phyloP scores from a whole-genome alignment of 2,113 vertebrate genomes.

The Periophthalmus modestus region DNA sequence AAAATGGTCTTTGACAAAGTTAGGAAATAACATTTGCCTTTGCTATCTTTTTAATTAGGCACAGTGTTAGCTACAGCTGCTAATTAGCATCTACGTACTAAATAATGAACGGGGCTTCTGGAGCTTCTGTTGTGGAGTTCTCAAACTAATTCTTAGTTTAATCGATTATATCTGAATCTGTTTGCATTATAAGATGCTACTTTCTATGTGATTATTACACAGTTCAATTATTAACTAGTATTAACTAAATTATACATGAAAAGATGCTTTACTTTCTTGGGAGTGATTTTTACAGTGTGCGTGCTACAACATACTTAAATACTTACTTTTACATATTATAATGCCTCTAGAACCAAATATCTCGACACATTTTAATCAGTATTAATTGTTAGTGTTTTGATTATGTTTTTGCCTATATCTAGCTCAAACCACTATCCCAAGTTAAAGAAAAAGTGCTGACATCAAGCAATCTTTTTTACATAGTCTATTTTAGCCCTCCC shows the following conservation, averaged over 20 bases:
- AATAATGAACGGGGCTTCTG: conserved; percentile 5
- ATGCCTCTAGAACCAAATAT: no score
- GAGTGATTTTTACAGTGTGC: background rate
- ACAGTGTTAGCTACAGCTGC: conserved; percentile 9
- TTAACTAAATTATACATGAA: background rate
- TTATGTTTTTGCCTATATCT: no score
- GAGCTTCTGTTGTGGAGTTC: background rate
- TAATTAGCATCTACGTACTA: conserved; percentile 7
- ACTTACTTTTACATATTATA: background rate
- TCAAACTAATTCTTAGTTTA: conserved; percentile 2
- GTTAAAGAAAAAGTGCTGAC: background rate
- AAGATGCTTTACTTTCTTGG: background rate
- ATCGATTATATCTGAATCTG: background rate
- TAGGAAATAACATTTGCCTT: background rate
- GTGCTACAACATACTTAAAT: background rate
- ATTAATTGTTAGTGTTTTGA: no score
- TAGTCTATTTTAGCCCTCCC: background rate
- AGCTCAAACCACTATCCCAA: background rate
- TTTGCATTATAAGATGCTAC: background rate
- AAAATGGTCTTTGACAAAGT: conserved; percentile 2
- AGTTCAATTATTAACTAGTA: background rate
- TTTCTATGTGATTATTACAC: background rate
- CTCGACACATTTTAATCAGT: no score
- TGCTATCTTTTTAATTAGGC: background rate
- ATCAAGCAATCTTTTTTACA: background rate